Conservation (phyloP, 2,113 vertebrate species). For the Hystrix cristata region DNA sequence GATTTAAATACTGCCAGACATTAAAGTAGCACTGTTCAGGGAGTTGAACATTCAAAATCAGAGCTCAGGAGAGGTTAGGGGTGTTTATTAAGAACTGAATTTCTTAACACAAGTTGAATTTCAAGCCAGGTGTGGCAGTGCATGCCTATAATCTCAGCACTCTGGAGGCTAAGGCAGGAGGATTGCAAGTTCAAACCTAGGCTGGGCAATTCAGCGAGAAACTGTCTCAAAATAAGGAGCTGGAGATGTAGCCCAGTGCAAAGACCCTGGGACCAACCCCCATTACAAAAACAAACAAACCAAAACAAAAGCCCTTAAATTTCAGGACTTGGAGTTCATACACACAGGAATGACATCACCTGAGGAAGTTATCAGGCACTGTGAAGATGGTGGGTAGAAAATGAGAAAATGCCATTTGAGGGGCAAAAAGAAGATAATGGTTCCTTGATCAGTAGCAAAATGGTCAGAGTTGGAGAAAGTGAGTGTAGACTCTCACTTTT, state of each 20-base stretch:
- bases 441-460: not conserved
- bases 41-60: slow-evolving; percentile 54
- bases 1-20: slow-evolving; percentile 13
- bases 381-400: not conserved
- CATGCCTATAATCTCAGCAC: not conserved
- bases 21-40: slow-evolving; percentile 14
- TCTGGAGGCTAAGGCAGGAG: not conserved
- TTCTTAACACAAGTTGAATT: not conserved
- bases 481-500: not conserved
- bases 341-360: not conserved
- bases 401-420: not conserved
- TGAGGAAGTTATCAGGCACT: not conserved
- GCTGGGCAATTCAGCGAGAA: not conserved
- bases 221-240: not conserved
- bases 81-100: slow-evolving; percentile 1
- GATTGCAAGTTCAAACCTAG: not conserved
- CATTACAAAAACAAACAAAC: not conserved
- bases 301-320: not conserved
- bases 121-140: not conserved
- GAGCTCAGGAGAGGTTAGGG: slow-evolving; percentile 30
- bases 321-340: not conserved
- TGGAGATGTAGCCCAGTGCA: not conserved
- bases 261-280: not conserved
- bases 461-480: not conserved
- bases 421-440: not conserved